Conservation (phyloP, 2,113 vertebrate genomes). For the Zosterops borbonicus region DNA sequence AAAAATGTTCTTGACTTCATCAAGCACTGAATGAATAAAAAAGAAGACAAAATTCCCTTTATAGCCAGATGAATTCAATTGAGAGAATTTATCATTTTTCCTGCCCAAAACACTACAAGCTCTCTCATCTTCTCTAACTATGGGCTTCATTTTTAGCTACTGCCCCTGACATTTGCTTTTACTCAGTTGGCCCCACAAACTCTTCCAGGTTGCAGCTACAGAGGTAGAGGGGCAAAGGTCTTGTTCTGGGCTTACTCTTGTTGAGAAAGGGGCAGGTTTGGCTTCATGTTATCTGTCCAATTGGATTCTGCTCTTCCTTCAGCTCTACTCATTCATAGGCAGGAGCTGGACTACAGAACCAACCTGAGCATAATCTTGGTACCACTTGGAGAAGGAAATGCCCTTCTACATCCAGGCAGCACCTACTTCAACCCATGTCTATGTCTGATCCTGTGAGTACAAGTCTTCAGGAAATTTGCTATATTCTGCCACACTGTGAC, state of each 20-base stretch:
- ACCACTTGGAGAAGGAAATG: neutral
- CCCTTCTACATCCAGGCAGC: neutral
- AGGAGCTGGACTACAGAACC: neutral
- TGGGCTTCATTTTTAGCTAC: neutral
- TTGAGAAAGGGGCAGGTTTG: neutral
- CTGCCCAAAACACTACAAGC: neutral
- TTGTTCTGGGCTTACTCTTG: neutral
- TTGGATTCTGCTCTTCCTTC: neutral
- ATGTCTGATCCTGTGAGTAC: too few species aligned
- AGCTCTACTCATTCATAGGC: neutral
- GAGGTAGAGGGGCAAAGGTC: neutral
- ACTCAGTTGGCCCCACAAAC: neutral
- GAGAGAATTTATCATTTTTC: neutral
- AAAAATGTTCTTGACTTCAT: neutral
- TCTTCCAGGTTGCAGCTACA: neutral
- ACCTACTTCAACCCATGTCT: neutral
- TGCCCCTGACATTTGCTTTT: neutral
- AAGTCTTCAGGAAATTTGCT: neutral
- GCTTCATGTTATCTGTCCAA: neutral
- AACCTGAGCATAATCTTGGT: neutral
- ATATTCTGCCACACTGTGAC: neutral
- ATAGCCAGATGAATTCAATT: neutral
- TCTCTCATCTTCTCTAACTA: neutral
- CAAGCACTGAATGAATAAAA: neutral
- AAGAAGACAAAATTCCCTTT: neutral